Conservation (phyloP, 2,113 vertebrate genomes). For the Centropus bengalensis region DNA sequence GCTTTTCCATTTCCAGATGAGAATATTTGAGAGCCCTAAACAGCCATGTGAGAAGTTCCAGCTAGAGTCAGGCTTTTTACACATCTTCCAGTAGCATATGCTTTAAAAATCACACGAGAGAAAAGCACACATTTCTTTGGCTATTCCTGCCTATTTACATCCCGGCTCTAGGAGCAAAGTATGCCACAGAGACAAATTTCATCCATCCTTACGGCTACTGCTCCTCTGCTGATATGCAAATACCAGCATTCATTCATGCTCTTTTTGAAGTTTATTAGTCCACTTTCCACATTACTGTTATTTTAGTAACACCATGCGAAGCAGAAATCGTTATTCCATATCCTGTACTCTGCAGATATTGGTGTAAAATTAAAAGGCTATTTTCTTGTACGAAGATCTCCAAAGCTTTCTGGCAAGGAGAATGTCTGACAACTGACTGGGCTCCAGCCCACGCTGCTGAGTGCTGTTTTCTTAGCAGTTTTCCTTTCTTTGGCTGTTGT, state of each 20-base stretch:
- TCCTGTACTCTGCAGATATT: background rate
- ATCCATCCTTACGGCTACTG: constrained; percentile 1
- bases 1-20: background rate
- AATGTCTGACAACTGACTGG: background rate
- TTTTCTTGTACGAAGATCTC: background rate
- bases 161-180: background rate
- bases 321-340: background rate
- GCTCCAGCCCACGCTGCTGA: background rate
- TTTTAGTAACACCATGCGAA: background rate
- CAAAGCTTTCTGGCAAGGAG: constrained; percentile 9
- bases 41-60: constrained; percentile 5
- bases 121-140: background rate
- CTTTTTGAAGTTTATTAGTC: background rate
- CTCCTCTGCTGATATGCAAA: background rate
- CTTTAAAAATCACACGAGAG: constrained; percentile 1
- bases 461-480: background rate
- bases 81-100: constrained; percentile 32
- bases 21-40: background rate
- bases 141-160: background rate
- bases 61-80: background rate
- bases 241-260: background rate
- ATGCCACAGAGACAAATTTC: constrained; percentile 25
- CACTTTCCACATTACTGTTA: background rate
- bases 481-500: background rate
- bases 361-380: background rate